Base-by-base conservation (phyloP, 2,113 vertebrate species). In the Delphinus delphis region DNA sequence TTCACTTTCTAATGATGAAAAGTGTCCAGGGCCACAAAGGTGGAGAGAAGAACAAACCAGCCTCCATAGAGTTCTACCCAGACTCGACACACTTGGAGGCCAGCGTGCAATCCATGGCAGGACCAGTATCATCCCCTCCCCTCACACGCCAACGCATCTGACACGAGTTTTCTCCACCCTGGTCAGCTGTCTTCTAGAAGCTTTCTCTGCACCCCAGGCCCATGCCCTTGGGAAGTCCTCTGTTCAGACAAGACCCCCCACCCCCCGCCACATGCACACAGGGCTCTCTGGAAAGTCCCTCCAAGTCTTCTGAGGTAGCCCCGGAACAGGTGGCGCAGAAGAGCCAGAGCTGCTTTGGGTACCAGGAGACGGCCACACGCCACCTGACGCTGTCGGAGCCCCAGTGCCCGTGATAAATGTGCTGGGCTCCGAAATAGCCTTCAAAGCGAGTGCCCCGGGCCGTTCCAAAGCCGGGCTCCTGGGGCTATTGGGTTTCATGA, bases 401-500 rank as follows among this genome's bases (percentile, higher is more conserved):
- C 79, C 47, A 8, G 33, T 92, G 6, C 47, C 79, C 23, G 26
- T 0, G 63, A 88, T 84, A 70, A 82, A 82, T 79, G 92, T 36
- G 53, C 88, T 23, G 83, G 67, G 85, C 84, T 92, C 97, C 17
- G 17, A 90, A 93, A 92, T 74, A 96, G 65, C 92, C 98, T 97
- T 92, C 82, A 97, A 86, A 97, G 96, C 18, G 15, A 0, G 0
- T 28, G 71, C 93, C 89, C 83, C 86, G 36, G 8, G 63, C 88
- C 3, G 73, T 53, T 68, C 41, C 92, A 93, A 76, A 15, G 44
- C 84, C 58, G 70, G 47, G 12, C 60, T 38, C 65, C 65, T 6
- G 70, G 82, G 80, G 80, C 36, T 41, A 87, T 92, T 58, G 60
- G 82, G 11, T 97, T 98, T 98, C 96, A 82, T 25, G 95, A 92